These are phyloP conservation scores for Acrocephalus scirpaceus DNA, from an alignment of 2,797 vertebrate species.

Conservation along the genomic window DNA sequence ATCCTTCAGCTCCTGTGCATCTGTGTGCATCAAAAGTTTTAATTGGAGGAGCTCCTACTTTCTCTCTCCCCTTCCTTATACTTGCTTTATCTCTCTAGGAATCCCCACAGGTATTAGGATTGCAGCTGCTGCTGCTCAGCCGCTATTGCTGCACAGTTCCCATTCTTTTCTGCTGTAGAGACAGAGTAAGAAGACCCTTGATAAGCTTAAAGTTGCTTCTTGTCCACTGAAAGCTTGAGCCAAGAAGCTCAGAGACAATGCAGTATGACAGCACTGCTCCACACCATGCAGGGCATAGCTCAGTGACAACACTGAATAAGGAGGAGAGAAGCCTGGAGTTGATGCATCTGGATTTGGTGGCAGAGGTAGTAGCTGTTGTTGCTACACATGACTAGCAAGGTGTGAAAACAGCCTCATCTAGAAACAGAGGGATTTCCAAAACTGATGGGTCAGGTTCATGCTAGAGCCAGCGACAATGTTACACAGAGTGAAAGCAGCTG, in stretches of 20 bases:
- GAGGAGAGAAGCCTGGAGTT: not conserved
- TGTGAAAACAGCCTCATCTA: not conserved
- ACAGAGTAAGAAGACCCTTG: not conserved
- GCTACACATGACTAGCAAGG: not conserved
- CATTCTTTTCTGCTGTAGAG: not conserved
- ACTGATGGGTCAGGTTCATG: not conserved
- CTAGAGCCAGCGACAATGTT: not conserved
- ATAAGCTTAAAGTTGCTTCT: not conserved
- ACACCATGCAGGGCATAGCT: not conserved
- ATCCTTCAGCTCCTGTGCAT: not conserved
- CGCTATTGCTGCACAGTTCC: not conserved
- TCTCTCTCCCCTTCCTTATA: not conserved
- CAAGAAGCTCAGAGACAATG: accelerated
- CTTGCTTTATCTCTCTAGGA: not conserved
- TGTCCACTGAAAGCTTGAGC: not conserved
- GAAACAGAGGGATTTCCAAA: not conserved
- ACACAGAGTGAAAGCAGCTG: not conserved
- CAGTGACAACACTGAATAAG: not conserved
- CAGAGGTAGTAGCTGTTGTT: not conserved
- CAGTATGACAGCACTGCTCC: not conserved
- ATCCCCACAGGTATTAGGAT: not conserved
- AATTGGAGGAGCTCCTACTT: not conserved
- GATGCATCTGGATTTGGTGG: not conserved
- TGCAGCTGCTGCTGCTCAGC: not conserved
- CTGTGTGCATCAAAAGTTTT: not conserved